Conservation (phyloP, 2,888 invertebrate genomes). For the Rhagium mordax region DNA sequence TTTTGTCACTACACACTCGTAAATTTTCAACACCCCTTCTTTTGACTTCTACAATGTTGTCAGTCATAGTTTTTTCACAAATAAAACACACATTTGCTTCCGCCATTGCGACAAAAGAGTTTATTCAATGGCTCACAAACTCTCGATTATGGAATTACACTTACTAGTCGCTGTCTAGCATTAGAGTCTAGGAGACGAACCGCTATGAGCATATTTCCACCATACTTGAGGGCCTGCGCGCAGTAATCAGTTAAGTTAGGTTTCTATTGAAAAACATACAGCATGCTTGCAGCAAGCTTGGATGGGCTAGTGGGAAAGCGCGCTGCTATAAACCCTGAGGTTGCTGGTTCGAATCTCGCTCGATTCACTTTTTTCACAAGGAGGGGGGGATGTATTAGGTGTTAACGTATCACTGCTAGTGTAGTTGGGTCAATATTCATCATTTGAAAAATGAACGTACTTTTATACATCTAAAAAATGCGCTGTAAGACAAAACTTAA, state of each 20-base stretch:
- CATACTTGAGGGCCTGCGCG: no score
- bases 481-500: no score
- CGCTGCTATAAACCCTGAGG: no score
- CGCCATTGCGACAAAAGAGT: conserved; percentile 5
- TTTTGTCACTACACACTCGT: conserved; percentile 14
- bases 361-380: no score
- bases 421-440: neutral
- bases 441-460: neutral
- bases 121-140: conserved; percentile 2
- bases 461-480: neutral
- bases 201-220: no score
- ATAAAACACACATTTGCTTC: conserved; percentile 17
- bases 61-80: conserved; percentile 18
- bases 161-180: conserved; percentile 4
- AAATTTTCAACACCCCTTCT: conserved; percentile 22
- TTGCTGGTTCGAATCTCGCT: no score
- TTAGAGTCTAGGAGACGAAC: neutral
- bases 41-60: conserved; percentile 16
- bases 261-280: no score
- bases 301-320: no score
- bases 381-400: neutral
- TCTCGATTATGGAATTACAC: conserved; percentile 3
- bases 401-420: neutral
- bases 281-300: no score
- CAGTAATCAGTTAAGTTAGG: no score